Evolutionary conservation across 2,888 invertebrate species (phyloP).

Genomic region (Callyntrura guangdongensis): DNA sequence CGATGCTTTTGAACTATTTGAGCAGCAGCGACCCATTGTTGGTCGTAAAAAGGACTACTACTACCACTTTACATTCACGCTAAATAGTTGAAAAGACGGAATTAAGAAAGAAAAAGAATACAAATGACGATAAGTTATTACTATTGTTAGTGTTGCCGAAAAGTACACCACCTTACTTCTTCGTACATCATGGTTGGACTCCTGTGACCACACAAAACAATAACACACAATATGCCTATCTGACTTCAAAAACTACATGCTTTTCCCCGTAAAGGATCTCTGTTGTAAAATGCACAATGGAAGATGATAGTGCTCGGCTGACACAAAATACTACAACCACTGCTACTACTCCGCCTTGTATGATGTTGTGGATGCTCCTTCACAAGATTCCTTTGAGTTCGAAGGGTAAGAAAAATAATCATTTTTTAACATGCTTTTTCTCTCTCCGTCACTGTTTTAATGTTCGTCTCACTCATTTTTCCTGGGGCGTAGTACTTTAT

Average conservation of each 20-base stretch:
- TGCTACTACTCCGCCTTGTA: background rate
- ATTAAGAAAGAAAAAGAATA: conserved; percentile 22
- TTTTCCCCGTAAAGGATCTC: background rate
- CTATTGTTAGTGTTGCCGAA: conserved; percentile 29
- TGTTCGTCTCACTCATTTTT: conserved; percentile 63
- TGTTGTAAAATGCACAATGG: conserved; percentile 61
- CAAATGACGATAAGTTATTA: conserved; percentile 49
- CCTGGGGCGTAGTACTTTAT: conserved; percentile 78
- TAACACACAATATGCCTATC: conserved; percentile 9
- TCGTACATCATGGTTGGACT: conserved; percentile 41
- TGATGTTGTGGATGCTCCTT: conserved; percentile 76
- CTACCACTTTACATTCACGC: background rate
- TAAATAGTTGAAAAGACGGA: conserved; percentile 18
- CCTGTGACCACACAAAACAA: conserved; percentile 36
- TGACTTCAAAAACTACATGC: background rate
- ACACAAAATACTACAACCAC: conserved; percentile 52
- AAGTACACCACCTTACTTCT: conserved; percentile 23
- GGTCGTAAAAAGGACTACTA: conserved; percentile 9
- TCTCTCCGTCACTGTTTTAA: conserved; percentile 57
- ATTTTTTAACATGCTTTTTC: conserved; percentile 66
- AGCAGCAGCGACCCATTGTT: conserved; percentile 14
- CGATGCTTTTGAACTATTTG: conserved; percentile 29
- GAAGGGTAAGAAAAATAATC: conserved; percentile 78
- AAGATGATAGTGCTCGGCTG: conserved; percentile 64
- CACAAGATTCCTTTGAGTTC: conserved; percentile 77